Conservation (phyloP, 2,888 invertebrate genomes). For the Petrolisthes cinctipes region DNA sequence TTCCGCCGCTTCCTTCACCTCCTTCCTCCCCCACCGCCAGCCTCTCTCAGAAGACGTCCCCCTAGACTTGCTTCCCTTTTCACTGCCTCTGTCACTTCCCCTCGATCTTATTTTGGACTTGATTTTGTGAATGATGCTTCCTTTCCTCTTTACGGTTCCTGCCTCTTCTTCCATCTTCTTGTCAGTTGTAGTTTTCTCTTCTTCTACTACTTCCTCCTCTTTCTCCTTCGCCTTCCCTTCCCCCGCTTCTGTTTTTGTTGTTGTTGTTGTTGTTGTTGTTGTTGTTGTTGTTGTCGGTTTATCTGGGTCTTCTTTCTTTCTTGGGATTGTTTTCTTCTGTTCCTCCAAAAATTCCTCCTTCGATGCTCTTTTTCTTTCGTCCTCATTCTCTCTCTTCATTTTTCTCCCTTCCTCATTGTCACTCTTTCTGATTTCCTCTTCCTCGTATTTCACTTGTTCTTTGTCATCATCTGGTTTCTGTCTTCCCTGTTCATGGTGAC, state of each 20-base stretch:
- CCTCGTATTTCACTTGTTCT: neutral
- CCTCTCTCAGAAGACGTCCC: neutral
- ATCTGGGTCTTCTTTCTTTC: neutral
- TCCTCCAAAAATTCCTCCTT: neutral
- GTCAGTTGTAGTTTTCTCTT: neutral
- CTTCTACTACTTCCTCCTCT: neutral
- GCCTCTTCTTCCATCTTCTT: slow-evolving; percentile 6
- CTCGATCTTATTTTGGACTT: neutral
- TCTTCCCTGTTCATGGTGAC: neutral
- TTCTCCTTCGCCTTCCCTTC: neutral
- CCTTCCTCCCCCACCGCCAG: neutral
- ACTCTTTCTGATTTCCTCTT: neutral
- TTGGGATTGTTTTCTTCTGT: neutral
- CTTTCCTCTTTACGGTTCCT: slow-evolving; percentile 4
- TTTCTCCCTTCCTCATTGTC: neutral
- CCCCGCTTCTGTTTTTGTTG: neutral
- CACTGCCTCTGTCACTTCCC: neutral
- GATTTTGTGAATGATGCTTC: neutral
- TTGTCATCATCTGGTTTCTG: neutral
- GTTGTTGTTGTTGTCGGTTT: no score
- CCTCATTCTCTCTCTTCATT: neutral
- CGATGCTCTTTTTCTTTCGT: neutral
- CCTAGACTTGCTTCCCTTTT: neutral
- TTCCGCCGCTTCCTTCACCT: neutral
- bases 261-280: no score